These are phyloP conservation scores for Pachypsylla venusta DNA, from an alignment of 1,140 invertebrate genomes.

Conservation along the genomic window DNA sequence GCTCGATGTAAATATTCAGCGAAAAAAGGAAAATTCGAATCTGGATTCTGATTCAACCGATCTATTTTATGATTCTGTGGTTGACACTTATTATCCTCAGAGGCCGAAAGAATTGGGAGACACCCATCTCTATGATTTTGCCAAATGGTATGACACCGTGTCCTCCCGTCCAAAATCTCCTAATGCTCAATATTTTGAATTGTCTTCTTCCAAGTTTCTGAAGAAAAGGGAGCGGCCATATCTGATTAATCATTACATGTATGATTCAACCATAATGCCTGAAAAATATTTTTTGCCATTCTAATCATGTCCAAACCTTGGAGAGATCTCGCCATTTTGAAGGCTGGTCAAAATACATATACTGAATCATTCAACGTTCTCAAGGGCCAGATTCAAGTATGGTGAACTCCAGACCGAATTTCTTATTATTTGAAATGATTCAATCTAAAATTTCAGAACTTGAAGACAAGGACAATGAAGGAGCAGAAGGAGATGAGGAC, in stretches of 20 bases:
- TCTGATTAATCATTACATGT: slow-evolving; percentile 12
- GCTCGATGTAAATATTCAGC: slow-evolving; percentile 21
- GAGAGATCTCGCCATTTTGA: background rate
- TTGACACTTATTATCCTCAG: slow-evolving; percentile 25
- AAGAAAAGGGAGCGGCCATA: slow-evolving; percentile 12
- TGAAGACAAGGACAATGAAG: slow-evolving; percentile 4
- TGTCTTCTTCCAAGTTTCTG: slow-evolving; percentile 19
- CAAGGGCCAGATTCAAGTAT: slow-evolving; percentile 15
- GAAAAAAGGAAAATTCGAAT: slow-evolving; percentile 20
- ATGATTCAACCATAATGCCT: slow-evolving; percentile 5
- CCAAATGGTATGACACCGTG: slow-evolving; percentile 2
- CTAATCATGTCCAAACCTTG: slow-evolving; percentile 17
- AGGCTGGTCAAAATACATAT: background rate
- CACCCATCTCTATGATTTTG: slow-evolving; percentile 22
- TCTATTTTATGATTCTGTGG: slow-evolving; percentile 19
- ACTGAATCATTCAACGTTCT: slow-evolving; percentile 1
- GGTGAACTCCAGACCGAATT: slow-evolving; percentile 21
- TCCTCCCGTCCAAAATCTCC: background rate
- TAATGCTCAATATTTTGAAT: background rate
- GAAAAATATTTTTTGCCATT: slow-evolving; percentile 13
- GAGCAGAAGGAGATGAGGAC: slow-evolving; percentile 6
- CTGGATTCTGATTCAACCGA: slow-evolving; percentile 23
- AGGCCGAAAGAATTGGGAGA: slow-evolving; percentile 22
- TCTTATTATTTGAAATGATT: slow-evolving; percentile 16
- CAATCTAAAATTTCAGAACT: slow-evolving; percentile 12